Evolutionary conservation across 2,113 vertebrate species (phyloP), one percentile per base, ranked within the genome.

Genomic region (Arizona elegans): DNA sequence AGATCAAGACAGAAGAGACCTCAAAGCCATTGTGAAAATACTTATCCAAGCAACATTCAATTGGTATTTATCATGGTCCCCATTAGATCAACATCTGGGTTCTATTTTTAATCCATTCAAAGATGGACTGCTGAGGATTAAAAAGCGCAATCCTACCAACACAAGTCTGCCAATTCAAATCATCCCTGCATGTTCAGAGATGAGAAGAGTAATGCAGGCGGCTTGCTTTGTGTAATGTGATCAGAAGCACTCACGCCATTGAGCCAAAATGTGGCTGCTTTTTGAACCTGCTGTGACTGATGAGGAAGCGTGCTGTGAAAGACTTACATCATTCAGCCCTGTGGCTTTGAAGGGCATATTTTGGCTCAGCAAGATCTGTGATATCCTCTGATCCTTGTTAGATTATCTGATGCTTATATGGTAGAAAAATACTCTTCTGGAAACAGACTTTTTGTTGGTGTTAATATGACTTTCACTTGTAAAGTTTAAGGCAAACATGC

Each of bases 161-260:
- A 93, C 47, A 65, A 29, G 10, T n/a, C 43, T 93, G 52, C 38
- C 92, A 88, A 50, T 91, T 91, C 38, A 56, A 87, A 75, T 93
- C 19, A 91, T 88, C 38, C 24, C 86, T 59, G 29, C 26, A 29
- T 43, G 21, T 38, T 81, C 53, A 81, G 38, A 86, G 88, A 53
- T 6, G 13, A 23, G 24, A 88, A 85, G 91, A 91, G 88, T 81
- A 85, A 88, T 21, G 90, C 58, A 56, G 15, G 56, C 15, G 3
- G 75, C 17, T 86, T 29, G 55, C 75, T 90, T 56, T 91, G 33
- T n/a, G n/a, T 33, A 93, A 91, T 58, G 33, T 50, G 62, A 93
- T 88, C 86, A 89, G 53, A 91, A 52, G 43, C 53, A 85, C 43
- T 89, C 59, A 59, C 38, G 62, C 86, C 86, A 38, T 26, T 53